Evolutionary conservation across 2,797 vertebrate genomes (phyloP).

Genomic region (Zalophus californianus): DNA sequence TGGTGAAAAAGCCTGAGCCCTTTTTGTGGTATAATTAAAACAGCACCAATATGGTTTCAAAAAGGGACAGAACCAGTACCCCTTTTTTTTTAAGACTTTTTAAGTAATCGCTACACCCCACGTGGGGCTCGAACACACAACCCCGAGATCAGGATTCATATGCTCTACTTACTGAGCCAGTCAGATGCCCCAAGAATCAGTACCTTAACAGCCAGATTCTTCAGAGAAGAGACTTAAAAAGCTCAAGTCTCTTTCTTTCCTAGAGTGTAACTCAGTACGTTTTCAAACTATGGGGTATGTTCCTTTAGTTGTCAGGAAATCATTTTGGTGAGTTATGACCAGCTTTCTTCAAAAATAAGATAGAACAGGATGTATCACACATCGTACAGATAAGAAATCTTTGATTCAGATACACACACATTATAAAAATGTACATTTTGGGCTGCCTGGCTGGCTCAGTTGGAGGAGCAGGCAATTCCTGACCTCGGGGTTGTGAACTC

Average conservation of each 20-base stretch:
- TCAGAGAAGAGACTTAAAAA: slow-evolving; percentile 3
- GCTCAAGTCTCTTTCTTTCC: not conserved
- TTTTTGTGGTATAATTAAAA: not conserved
- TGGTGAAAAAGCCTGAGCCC: not conserved
- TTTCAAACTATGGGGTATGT: not conserved
- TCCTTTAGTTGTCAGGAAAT: not conserved
- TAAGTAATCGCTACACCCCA: not conserved
- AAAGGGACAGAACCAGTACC: not conserved
- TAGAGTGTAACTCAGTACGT: not conserved
- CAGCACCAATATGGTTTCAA: not conserved
- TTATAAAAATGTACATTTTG: not conserved
- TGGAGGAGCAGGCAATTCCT: not conserved
- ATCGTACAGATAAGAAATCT: slow-evolving; percentile 14
- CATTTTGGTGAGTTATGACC: not conserved
- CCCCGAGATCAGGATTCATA: not conserved
- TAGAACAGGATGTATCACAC: not conserved
- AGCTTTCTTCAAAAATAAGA: slow-evolving; percentile 38
- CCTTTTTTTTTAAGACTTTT: not conserved
- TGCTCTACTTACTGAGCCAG: not conserved
- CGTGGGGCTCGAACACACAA: not conserved
- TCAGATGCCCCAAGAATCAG: not conserved
- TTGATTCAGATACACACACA: not conserved
- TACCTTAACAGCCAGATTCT: not conserved
- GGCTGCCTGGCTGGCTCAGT: not conserved
- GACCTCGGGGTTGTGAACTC: not conserved